Percentiles rank a stretch among this genome's conserved stretches.
Conservation (phyloP, 2,113 vertebrate genomes). For the Chamaea fasciata region DNA sequence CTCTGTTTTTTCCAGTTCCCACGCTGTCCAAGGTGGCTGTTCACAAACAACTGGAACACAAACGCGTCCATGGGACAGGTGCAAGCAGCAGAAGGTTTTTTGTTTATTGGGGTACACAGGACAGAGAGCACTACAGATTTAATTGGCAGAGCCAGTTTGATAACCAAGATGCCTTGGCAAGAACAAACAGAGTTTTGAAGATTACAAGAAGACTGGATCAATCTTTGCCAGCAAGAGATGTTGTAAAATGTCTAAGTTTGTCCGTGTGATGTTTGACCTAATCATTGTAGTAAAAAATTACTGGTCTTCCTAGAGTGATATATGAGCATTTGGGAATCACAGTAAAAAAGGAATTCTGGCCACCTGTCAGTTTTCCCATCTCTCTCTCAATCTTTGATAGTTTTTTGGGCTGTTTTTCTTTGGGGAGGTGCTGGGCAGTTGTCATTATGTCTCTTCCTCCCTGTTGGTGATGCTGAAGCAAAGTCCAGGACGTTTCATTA, state of each 20-base stretch:
- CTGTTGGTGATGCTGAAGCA: background rate
- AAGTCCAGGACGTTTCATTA: background rate
- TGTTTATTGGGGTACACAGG: background rate
- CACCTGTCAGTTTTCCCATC: background rate
- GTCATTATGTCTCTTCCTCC: fast-evolving
- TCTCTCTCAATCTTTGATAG: background rate
- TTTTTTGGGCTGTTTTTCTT: background rate
- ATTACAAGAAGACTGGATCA: background rate
- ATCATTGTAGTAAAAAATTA: background rate
- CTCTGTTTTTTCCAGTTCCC: background rate
- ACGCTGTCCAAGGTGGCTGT: too few species aligned
- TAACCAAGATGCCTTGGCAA: background rate
- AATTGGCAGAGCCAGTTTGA: background rate
- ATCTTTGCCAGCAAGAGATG: background rate
- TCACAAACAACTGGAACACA: background rate
- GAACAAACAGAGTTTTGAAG: background rate
- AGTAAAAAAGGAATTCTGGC: background rate
- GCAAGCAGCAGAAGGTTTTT: background rate
- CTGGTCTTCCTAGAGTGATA: background rate
- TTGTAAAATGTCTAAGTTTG: background rate
- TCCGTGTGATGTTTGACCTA: background rate
- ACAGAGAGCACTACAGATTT: background rate
- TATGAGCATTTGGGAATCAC: background rate
- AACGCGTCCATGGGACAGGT: fast-evolving
- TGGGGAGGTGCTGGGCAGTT: background rate